phyloP scores from a whole-genome alignment of 2,113 vertebrate genomes.

The Siphamia tubifer region DNA sequence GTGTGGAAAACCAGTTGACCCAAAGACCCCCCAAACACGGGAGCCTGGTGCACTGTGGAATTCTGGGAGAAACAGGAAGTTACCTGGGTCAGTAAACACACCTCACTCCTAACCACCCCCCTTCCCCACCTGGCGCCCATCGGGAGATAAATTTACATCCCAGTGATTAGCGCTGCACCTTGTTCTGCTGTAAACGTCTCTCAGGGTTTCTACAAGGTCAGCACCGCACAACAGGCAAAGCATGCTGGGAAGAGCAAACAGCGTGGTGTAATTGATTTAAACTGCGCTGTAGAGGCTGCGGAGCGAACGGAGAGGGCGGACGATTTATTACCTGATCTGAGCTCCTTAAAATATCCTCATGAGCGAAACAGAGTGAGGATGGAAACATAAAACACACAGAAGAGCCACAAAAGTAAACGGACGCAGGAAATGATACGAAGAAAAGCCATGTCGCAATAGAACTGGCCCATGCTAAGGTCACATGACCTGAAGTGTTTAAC shows the following conservation, averaged over 20 bases:
- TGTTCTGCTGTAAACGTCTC: neutral
- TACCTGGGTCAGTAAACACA: too few relatives aligned
- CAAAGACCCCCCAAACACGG: too few relatives aligned
- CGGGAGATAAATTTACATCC: neutral
- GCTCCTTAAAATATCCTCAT: neutral
- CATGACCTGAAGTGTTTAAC: too few relatives aligned
- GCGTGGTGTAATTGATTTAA: slow-evolving; percentile 3
- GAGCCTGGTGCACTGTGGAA: too few relatives aligned
- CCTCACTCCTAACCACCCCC: neutral
- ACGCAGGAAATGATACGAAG: too few relatives aligned
- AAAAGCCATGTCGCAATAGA: too few relatives aligned
- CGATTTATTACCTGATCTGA: slow-evolving; percentile 4
- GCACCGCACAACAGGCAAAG: neutral
- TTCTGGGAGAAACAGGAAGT: neutral
- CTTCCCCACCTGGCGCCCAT: neutral
- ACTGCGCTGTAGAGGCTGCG: neutral
- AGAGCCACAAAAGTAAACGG: too few relatives aligned
- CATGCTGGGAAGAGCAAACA: slow-evolving; percentile 3
- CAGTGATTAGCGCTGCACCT: neutral
- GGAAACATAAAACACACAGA: neutral
- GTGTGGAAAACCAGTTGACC: too few relatives aligned
- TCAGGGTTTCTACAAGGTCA: neutral
- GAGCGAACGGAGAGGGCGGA: neutral
- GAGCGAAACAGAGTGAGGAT: too few relatives aligned
- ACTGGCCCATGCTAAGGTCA: too few relatives aligned